A percentile compares a stretch with the other conserved stretches of the same genome.
Conservation (phyloP, 35 echinoderm and acorn worm genomes). For the Apostichopus californicus region DNA sequence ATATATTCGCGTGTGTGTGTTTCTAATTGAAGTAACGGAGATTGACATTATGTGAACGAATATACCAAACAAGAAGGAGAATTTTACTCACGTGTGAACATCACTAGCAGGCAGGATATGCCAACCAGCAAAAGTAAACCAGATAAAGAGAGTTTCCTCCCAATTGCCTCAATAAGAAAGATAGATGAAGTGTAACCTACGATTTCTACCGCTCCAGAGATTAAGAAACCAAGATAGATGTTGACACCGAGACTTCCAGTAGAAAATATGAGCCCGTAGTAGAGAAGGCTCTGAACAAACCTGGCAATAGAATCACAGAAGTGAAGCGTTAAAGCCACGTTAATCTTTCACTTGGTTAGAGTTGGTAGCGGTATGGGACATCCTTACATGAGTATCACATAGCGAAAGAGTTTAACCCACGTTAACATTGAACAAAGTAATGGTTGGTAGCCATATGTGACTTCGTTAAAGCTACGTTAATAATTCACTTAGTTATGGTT, state of each 20-base stretch:
- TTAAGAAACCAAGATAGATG: not conserved
- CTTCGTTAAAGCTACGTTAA: too few relatives aligned
- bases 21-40: too few relatives aligned
- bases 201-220: constrained; percentile 31
- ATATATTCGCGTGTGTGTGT: not conserved
- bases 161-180: not conserved
- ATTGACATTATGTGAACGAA: too few relatives aligned
- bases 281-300: constrained; percentile 31
- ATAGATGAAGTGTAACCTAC: not conserved
- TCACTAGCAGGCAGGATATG: constrained; percentile 8
- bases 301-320: not conserved
- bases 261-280: constrained; percentile 18
- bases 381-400: too few relatives aligned
- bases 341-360: too few relatives aligned
- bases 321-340: too few relatives aligned
- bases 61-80: not conserved
- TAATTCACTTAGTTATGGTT: too few relatives aligned
- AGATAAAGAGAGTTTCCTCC: constrained; percentile 4
- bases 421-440: too few relatives aligned
- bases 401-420: too few relatives aligned
- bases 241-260: constrained; percentile 30
- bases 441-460: too few relatives aligned
- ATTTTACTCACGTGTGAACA: constrained; percentile 25
- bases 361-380: too few relatives aligned
- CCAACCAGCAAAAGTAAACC: constrained; percentile 11